A percentile compares a stretch with the other conserved stretches of the same genome.
phyloP scores from a whole-genome alignment of 2,888 invertebrate genomes.

The Agrotis clavis region DNA sequence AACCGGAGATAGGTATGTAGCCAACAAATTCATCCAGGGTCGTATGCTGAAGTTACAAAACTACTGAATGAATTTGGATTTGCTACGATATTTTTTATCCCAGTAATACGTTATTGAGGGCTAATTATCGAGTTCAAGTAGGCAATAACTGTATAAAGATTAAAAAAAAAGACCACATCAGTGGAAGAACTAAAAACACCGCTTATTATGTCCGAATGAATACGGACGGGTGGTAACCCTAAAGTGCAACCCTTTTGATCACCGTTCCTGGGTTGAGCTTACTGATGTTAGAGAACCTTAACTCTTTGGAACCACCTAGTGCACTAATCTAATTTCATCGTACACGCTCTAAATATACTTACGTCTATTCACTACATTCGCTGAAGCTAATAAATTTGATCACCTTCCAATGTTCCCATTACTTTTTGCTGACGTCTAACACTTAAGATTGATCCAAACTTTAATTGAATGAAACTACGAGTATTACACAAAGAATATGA shows the following conservation, averaged over 20 bases:
- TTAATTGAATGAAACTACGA: slow-evolving; percentile 2
- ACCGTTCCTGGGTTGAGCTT: slow-evolving; percentile 5
- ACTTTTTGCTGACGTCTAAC: slow-evolving; percentile 23
- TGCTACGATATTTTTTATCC: no score
- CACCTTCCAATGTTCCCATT: slow-evolving; percentile 27
- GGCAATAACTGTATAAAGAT: no score
- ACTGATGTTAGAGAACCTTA: slow-evolving; percentile 8
- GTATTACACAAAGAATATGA: neutral
- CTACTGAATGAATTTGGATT: no score
- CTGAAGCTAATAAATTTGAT: slow-evolving; percentile 42
- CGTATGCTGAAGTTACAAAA: no score
- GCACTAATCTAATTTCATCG: slow-evolving; percentile 24
- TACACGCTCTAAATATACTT: slow-evolving; percentile 46
- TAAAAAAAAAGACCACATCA: no score
- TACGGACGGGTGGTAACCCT: no score
- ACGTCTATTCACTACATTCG: slow-evolving; percentile 24
- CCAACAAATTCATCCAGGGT: no score
- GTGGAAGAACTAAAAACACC: no score
- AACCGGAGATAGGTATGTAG: no score
- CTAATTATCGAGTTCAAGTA: no score
- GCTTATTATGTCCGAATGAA: no score
- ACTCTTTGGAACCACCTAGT: slow-evolving; percentile 4
- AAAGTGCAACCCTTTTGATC: slow-evolving; percentile 3
- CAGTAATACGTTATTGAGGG: no score
- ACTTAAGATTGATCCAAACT: slow-evolving; percentile 9